Conservation (phyloP, 1,140 invertebrate genomes). For the Temnothorax longispinosus region DNA sequence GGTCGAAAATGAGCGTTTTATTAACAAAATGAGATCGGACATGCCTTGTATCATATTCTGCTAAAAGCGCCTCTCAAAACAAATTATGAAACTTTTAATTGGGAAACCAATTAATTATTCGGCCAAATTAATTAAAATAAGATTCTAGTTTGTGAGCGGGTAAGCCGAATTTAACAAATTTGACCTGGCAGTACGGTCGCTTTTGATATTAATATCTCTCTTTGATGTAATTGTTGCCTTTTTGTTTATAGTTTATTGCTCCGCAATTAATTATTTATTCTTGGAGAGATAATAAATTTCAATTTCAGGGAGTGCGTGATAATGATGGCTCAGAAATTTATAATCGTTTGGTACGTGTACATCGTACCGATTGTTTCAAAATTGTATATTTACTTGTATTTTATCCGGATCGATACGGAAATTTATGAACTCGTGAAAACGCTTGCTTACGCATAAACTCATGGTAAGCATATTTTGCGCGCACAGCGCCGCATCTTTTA, state of each 20-base stretch:
- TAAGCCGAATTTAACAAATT: conserved; percentile 24
- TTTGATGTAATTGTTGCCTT: conserved; percentile 28
- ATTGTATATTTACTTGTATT: conserved; percentile 44
- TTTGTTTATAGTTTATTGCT: not conserved
- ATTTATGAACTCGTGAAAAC: conserved; percentile 61
- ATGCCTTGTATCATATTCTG: conserved; percentile 5
- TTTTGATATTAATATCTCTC: conserved; percentile 67
- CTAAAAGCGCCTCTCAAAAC: conserved; percentile 41
- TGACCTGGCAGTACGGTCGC: not conserved
- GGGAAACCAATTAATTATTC: conserved; percentile 76
- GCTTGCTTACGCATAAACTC: conserved; percentile 37
- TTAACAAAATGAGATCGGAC: conserved; percentile 59
- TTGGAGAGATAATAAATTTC: not conserved
- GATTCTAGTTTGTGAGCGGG: conserved; percentile 56
- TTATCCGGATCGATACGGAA: conserved; percentile 48
- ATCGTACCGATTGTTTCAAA: not conserved
- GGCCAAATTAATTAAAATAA: conserved; percentile 77
- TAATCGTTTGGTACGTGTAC: not conserved
- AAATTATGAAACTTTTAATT: conserved; percentile 77
- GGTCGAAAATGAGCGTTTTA: conserved; percentile 33
- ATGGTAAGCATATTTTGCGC: conserved; percentile 15
- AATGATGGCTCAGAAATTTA: conserved; percentile 53
- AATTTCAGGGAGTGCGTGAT: not conserved
- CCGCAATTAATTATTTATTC: conserved; percentile 57
- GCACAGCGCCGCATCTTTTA: conserved; percentile 16